A percentile compares a stretch with the other conserved stretches of the same genome.
phyloP scores from a whole-genome alignment of 2,113 vertebrate species.

The Ginglymostoma cirratum region DNA sequence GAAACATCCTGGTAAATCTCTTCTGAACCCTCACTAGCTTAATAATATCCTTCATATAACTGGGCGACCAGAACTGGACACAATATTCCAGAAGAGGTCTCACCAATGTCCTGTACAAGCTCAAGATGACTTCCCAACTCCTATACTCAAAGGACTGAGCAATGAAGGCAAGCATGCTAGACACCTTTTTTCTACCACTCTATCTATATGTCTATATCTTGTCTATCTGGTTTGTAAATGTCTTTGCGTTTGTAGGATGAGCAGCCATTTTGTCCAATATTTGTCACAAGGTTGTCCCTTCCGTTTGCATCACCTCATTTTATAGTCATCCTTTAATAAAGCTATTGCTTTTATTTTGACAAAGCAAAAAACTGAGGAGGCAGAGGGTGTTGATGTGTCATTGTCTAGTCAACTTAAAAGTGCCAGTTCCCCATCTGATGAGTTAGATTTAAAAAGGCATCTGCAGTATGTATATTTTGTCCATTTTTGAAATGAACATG shows the following conservation, averaged over 20 bases:
- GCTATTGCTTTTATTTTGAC: background rate
- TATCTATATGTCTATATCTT: background rate
- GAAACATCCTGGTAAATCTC: too few species aligned
- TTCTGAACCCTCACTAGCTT: too few species aligned
- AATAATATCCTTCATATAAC: too few species aligned
- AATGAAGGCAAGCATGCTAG: too few species aligned
- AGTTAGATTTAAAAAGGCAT: background rate
- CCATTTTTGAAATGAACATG: background rate
- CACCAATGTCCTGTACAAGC: too few species aligned
- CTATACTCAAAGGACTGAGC: too few species aligned
- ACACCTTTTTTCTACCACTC: too few species aligned
- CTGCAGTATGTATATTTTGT: background rate
- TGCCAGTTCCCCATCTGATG: background rate
- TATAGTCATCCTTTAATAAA: background rate
- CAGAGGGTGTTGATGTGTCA: background rate
- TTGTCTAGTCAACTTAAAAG: background rate
- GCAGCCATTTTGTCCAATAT: background rate
- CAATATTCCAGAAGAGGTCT: too few species aligned
- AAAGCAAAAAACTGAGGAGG: background rate
- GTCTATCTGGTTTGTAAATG: background rate
- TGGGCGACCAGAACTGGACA: too few species aligned
- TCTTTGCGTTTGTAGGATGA: background rate
- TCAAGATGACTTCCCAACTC: too few species aligned
- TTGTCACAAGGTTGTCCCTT: background rate
- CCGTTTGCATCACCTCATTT: background rate